These are phyloP conservation scores for Sclerurus mexicanus DNA, from an alignment of 2,113 vertebrate species.

Conservation along the genomic window DNA sequence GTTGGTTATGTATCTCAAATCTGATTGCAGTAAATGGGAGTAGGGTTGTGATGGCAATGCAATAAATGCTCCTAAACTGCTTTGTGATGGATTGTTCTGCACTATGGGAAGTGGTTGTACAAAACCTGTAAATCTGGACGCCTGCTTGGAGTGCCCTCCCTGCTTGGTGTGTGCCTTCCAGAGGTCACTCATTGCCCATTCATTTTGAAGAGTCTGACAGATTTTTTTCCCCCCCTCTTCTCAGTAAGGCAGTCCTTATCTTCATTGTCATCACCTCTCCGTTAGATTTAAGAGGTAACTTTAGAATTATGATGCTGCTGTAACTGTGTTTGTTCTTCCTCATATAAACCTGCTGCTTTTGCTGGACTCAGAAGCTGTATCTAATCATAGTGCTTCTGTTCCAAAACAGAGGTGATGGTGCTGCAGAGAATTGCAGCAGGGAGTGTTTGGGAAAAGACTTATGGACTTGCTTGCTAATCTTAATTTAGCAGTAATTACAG, in stretches of 20 bases:
- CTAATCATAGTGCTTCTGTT: neutral
- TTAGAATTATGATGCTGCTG: neutral
- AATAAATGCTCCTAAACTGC: slow-evolving; percentile 40
- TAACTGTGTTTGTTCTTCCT: neutral
- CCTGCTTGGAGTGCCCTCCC: neutral
- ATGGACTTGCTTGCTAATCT: neutral
- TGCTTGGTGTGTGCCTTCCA: neutral
- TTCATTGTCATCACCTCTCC: neutral
- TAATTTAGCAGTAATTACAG: slow-evolving; percentile 11
- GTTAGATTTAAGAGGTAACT: neutral
- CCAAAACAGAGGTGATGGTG: neutral
- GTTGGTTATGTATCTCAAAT: slow-evolving; percentile 36
- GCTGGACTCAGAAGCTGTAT: neutral
- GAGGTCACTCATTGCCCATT: slow-evolving; percentile 1
- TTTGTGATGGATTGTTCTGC: slow-evolving; percentile 28
- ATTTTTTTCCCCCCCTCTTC: neutral
- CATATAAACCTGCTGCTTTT: neutral
- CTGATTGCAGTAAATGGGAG: slow-evolving; percentile 45
- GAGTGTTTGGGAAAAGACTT: neutral
- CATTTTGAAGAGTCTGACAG: neutral
- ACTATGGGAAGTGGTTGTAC: neutral
- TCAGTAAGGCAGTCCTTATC: neutral
- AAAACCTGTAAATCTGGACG: slow-evolving; percentile 30
- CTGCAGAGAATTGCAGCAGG: neutral
- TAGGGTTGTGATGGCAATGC: slow-evolving; percentile 17